Base-by-base conservation (phyloP, 2,113 vertebrate species). In the Rousettus leschenaultii region DNA sequence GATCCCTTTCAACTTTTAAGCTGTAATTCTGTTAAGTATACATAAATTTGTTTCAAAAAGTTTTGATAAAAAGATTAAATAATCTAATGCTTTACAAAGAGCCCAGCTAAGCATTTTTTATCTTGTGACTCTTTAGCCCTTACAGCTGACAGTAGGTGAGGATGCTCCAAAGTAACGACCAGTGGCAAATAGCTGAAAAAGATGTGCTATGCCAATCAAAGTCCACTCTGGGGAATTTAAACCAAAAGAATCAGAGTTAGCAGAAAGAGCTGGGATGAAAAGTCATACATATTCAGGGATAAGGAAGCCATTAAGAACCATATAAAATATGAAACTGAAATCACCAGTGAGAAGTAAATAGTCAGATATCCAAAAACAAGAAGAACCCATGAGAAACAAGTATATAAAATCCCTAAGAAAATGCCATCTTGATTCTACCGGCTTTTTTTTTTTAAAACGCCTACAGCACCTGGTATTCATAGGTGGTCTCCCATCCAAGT, bases 21-120 rank as follows among this genome's bases (percentile, higher is more conserved):
- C 45, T 71, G 12, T 94, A 74, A 35, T 28, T 85, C 30, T 80
- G 6, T 53, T 73, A 51, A 84, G 10, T 77, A 21, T 70, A 30
- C 14, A 90, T 21, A 94, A 87, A 91, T 70, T 43, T 96, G 48
- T 24, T 61, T 86, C 66, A 94, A 74, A 86, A 90, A 61, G 35
- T 51, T 22, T 24, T 59, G 26, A 48, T 57, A 35, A 84, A 86
- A 86, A 82, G 22, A 71, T 40, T 45, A 75, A 70, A 48, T 55
- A 88, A 74, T 38, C 14, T 30, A 73, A 35, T 40, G 21, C 63
- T 66, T 87, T 70, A 57, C 38, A 61, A 2, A 74, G 57, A 94
- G 68, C 22, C 11, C 19, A 77, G 53, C 51, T 87, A 91, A 82
- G 74, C 70, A 35, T 48, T 86, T 35, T 80, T 82, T 53, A 86